Evolutionary conservation across 2,888 invertebrate genomes (phyloP), one percentile per base, ranked within the genome.

Genomic region (Epirrita christyi): DNA sequence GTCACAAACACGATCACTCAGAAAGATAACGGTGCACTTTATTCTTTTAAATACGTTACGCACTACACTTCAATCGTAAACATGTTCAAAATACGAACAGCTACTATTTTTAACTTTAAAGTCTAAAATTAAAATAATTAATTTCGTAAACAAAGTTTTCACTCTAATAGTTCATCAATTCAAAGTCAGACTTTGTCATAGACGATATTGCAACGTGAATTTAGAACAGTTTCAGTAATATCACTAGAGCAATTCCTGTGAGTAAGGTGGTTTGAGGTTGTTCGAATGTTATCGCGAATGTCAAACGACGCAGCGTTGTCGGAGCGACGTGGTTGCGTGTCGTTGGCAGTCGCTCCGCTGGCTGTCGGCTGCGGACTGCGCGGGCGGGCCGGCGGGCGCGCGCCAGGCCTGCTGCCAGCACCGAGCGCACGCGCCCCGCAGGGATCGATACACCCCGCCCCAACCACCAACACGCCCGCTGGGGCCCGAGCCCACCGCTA

Each of bases 391-490:
- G 63, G 72, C 71, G 78, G 68, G 75, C 73, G 73, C 64, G 69
- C 74, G 81, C 81, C 80, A 77, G 79, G 80, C 78, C 74, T 41
- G 51, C 42, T 10, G 78, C 78, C 75, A 68, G 75, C 72, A 73
- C 76, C 78, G 78, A 76, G 84, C 88, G 89, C 89, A 88, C 81
- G 90, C 90, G 89, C 88, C 86, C 78, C 75, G 76, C 79, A 67
- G 78, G 79, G 88, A 91, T 91, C 91, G 86, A 91, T 91, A 91
- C 90, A 80, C 90, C 89, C 88, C 83, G 80, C 87, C 85, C 88
- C 73, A 74, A 79, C 88, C 83, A 71, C 82, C 55, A 64, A 52
- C 58, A 68, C 86, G 65, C 87, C 89, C 83, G 73, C 68, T 69
- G 76, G 79, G 76, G 73, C 66, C 55, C 66, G 45, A 49, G 78